Conservation (phyloP, 1,140 invertebrate genomes). For the Ips typographus region DNA sequence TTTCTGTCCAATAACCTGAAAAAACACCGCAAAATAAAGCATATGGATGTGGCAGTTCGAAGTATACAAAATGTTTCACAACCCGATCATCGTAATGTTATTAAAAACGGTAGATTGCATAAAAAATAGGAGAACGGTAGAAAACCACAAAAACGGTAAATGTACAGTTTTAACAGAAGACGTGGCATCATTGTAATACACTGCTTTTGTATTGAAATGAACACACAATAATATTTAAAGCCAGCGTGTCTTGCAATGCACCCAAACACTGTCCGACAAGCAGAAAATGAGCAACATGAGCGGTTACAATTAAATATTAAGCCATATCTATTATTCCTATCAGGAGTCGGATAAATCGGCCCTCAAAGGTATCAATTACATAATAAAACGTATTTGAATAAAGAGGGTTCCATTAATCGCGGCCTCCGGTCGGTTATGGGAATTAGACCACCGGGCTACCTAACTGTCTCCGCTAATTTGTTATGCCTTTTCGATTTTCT, state of each 20-base stretch:
- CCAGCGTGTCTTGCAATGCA: background rate
- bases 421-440: conserved; percentile 6
- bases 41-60: no score
- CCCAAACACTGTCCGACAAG: background rate
- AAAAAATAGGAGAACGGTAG: no score
- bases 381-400: conserved; percentile 13
- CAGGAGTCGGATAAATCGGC: background rate
- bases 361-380: conserved; percentile 16
- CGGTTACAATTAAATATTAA: conserved; percentile 7
- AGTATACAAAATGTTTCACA: no score
- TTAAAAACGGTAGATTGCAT: no score
- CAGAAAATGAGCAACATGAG: conserved; percentile 3
- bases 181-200: no score
- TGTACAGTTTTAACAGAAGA: no score
- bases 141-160: no score
- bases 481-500: conserved; percentile 5
- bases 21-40: no score
- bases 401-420: conserved; percentile 7
- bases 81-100: no score
- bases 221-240: no score
- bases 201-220: no score
- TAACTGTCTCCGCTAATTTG: conserved; percentile 4
- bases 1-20: no score
- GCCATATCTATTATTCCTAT: conserved; percentile 3
- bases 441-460: conserved; percentile 12